Evolutionary conservation across 2,797 vertebrate genomes (phyloP), one percentile per base, ranked within the genome.

Genomic region (Sebastes iracundus): DNA sequence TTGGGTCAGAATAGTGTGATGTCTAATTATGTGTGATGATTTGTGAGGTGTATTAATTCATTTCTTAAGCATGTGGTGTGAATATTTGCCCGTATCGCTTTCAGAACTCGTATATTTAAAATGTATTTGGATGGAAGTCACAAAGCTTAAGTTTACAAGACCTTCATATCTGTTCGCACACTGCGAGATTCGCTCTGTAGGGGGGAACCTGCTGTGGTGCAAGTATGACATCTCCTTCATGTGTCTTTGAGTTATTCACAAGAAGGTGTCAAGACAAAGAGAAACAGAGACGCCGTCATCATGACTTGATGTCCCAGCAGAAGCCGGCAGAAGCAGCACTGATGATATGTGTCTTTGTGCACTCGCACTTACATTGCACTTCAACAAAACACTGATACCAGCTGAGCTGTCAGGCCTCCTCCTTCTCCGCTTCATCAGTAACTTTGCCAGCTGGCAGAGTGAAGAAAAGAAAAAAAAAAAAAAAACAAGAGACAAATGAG

Each of bases 361-460:
- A 64, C n/a, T 79, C 66, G 4, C 78, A 69, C 64, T 83, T n/a
- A 64, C 32, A 22, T 73, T 84, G 74, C 75, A 64, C 83, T 85
- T 80, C 56, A 71, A 81, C 70, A 61, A 60, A 61, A 66, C 72
- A 22, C 46, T 66, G 73, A 35, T 14, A 73, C 65, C 79, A 66
- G 74, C 82, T 52, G 84, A 86, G 79, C 80, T 84, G 77, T 83
- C 86, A 83, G 71, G 27, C 70, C n/a, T 74, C 76, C 68, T 73
- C 73, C 70, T 9, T 55, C 81, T 80, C 72, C 27, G 67, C 75
- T 77, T 77, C 77, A 71, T 87, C 85, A 65, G 79, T 55, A 49
- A 42, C 30, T 55, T 72, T 71, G 72, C 81, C 87, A 86, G 82
- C 77, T 88, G 85, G 84, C 64, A 76, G 53, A 49, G 23, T 2